phyloP scores from a whole-genome alignment of 2,113 vertebrate species.

The Salvelinus alpinus region DNA sequence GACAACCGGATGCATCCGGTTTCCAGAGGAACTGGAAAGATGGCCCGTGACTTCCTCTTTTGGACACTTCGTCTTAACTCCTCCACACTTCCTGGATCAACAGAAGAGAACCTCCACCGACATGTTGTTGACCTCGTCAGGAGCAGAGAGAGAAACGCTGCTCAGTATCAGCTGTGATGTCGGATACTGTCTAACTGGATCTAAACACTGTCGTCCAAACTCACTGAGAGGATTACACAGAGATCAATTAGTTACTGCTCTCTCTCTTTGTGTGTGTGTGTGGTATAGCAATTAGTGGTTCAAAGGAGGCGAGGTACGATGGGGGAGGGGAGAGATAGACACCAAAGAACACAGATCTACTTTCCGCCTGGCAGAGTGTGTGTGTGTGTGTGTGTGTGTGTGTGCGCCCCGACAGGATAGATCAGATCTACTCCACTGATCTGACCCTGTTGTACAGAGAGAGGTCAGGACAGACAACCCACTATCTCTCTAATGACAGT shows the following conservation, averaged over 20 bases:
- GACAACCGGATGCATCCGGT: not conserved
- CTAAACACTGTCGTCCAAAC: not conserved
- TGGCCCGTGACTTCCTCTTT: no score
- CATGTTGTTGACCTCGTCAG: no score
- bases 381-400: conserved; percentile 21
- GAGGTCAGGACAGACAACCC: conserved; percentile 18
- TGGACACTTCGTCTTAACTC: no score
- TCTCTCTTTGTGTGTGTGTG: not conserved
- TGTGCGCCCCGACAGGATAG: conserved; percentile 57
- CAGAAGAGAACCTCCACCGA: no score
- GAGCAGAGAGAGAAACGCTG: no score
- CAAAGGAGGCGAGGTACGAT: conserved; percentile 15
- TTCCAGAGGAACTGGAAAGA: no score
- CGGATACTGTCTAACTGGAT: not conserved
- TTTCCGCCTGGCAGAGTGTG: conserved; percentile 43
- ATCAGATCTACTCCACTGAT: conserved; percentile 55
- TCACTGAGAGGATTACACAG: not conserved
- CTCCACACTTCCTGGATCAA: no score
- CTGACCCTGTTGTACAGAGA: conserved; percentile 51
- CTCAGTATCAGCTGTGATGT: not conserved
- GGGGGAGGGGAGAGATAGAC: conserved; percentile 54
- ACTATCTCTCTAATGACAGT: conserved; percentile 4
- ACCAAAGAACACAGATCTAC: conserved; percentile 53
- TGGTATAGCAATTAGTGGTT: conserved; percentile 38
- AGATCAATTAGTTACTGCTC: conserved; percentile 1